Conservation (phyloP, 2,113 vertebrate genomes). For the Sisor rabdophorus region DNA sequence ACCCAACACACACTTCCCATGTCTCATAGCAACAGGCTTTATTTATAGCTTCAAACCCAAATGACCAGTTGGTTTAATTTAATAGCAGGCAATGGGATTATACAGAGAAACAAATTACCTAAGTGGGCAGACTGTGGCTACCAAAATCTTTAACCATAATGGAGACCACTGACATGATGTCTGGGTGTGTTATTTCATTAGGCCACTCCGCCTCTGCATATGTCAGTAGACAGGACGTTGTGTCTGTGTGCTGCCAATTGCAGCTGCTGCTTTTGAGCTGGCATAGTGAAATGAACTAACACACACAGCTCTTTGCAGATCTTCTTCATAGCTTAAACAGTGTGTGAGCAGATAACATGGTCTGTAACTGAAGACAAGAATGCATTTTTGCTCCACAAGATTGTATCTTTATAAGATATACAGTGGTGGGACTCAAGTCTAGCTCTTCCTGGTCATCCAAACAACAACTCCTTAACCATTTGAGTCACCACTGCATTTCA, state of each 20-base stretch:
- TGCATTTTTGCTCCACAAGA: not conserved
- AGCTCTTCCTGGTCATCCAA: no score
- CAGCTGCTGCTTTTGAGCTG: conserved; percentile 55
- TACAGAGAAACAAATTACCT: conserved; percentile 77
- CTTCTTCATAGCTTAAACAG: not conserved
- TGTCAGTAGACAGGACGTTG: conserved; percentile 59
- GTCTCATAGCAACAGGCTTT: conserved; percentile 69
- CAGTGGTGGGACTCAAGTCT: no score
- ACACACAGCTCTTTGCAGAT: conserved; percentile 1
- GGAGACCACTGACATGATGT: conserved; percentile 74
- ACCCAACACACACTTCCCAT: conserved; percentile 60
- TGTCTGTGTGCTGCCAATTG: conserved; percentile 29
- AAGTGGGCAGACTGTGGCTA: conserved; percentile 70
- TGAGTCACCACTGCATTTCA: no score
- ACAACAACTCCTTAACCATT: no score
- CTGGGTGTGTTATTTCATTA: conserved; percentile 72
- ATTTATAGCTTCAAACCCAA: conserved; percentile 73
- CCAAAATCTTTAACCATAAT: conserved; percentile 76
- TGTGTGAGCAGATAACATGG: not conserved
- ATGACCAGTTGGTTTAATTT: conserved; percentile 78
- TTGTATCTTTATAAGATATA: not conserved
- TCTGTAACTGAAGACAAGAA: not conserved
- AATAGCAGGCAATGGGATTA: conserved; percentile 77
- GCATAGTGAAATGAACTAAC: conserved; percentile 22
- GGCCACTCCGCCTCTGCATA: conserved; percentile 64